Evolutionary conservation across 2,797 vertebrate species (phyloP).

Genomic region (Aeoliscus strigatus): DNA sequence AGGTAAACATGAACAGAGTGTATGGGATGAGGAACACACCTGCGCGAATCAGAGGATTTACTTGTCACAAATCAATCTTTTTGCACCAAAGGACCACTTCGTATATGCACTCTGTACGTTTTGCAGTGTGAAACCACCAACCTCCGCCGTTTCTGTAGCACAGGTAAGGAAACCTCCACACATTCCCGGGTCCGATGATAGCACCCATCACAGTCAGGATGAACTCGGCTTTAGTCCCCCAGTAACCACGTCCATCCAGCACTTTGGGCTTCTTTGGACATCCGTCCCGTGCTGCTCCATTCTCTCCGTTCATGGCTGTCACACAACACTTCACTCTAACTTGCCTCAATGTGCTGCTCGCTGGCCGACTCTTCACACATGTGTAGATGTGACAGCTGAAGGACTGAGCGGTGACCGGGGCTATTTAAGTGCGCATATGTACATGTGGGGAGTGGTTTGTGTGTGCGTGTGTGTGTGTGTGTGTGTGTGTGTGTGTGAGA

Average conservation of each 20-base stretch:
- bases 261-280: not conserved
- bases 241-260: conserved; percentile 30
- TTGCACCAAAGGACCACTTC: too few species aligned
- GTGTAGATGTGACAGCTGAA: too few species aligned
- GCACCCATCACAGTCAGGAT: conserved; percentile 66
- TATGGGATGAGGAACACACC: conserved; percentile 77
- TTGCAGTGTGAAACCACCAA: conserved; percentile 43
- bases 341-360: too few species aligned
- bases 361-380: too few species aligned
- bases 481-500: too few species aligned
- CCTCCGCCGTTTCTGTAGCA: conserved; percentile 92
- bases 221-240: conserved; percentile 57
- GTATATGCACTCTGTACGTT: too few species aligned
- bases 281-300: not conserved
- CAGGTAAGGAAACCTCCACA: conserved; percentile 88
- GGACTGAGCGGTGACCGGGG: too few species aligned
- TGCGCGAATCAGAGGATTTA: conserved; percentile 21
- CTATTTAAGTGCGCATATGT: too few species aligned
- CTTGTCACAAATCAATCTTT: too few species aligned
- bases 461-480: too few species aligned
- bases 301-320: not conserved
- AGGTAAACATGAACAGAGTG: conserved; percentile 69
- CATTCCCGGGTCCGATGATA: conserved; percentile 77
- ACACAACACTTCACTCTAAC: not conserved
- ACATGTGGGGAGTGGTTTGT: too few species aligned